Base-by-base conservation (phyloP, 1,140 invertebrate genomes). In the honey bee (Apis mellifera) region DNA sequence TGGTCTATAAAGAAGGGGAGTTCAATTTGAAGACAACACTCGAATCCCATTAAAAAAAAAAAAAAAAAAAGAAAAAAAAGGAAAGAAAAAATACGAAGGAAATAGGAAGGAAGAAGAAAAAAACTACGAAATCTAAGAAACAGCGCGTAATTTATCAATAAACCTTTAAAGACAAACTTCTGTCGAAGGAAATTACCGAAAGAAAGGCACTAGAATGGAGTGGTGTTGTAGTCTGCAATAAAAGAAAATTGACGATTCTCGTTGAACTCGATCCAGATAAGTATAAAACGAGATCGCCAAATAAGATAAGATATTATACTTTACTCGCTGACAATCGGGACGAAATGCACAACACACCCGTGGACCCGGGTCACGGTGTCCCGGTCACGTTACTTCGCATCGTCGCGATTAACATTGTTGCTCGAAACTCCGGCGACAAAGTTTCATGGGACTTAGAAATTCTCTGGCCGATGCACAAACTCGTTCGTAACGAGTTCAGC, bases 341-440 rank as follows among this genome's bases (percentile, higher is more conserved):
- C 50, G 19, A 50, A 7, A 42, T 17, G 19, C 73, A 1, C 21
- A 50, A 0, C 21, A 50, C 21, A 7, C 11, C 11, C 19, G 1
- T 1, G 19, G 11, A 15, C 12, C 11, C 0, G 12, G 19, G 68
- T 71, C 66, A 60, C 54, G 77, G 48, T 32, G 77, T n/a, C 32
- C 52, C 11, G 21, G 26, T 48, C 65, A 26, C 65, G 75, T 54
- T 71, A 11, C 15, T 3, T 42, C 21, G 42, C 21, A 62, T 17
- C 50, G 8, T 54, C 48, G 48, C 79, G 73, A 82, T 78, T 82
- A 78, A 71, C 81, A 32, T 82, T 15, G 75, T 71, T 55, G 57
- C 55, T 9, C 17, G 62, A 50, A 62, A 77, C 62, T 77, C 19
- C 4, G 52, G n/a, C 26, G 66, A 9, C 32, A 4, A 68, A 59